Evolutionary conservation across 2,113 vertebrate genomes (phyloP), one percentile per base, ranked within the genome.

Genomic region (Campylomormyrus tamandua): DNA sequence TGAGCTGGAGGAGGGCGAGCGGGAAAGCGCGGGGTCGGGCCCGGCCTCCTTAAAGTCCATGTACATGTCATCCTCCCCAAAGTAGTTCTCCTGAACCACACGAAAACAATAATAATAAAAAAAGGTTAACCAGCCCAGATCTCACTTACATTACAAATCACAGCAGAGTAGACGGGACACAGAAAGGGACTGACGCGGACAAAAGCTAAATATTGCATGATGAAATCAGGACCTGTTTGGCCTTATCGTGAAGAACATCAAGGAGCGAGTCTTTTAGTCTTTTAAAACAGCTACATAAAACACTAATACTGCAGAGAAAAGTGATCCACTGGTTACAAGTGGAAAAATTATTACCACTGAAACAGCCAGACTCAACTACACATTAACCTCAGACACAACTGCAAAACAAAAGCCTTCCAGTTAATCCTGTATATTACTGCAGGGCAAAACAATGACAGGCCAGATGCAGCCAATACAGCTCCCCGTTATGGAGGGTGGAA

Each of bases 21-120:
- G 94, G 56, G 98, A 99, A 91, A 98, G 89, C 89, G 98, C 98
- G 0, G 98, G 98, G 91, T 98, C 99, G 90, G 97, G 96, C 50
- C 97, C 93, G 1, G 96, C 94, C 94, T 99, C 98, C 93, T 99
- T 98, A 93, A 99, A 99, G 94, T 99, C 98, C 83, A 97, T 98
- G 93, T 99, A 99, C 98, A 98, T 98, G 94, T 99, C 98, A 90
- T 99, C 97, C 93, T 99, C 98, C 7, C 98, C 98, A 93, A 99
- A 99, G 92, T 99, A 99, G 94, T 99, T 99, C 93, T 99, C 98
- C 98, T 99, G 91, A 24, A 27, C 85, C n/a, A 35, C 27, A 62
- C 15, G 9, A 46, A 84, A 84, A 4, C 45, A n/a, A 8, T 15
- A 42, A 77, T 27, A 70, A 70, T 17, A 9, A 49, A 11, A 50